Evolutionary conservation across 1,140 invertebrate species (phyloP).

Genomic region (Aphelenchoides fujianensis): DNA sequence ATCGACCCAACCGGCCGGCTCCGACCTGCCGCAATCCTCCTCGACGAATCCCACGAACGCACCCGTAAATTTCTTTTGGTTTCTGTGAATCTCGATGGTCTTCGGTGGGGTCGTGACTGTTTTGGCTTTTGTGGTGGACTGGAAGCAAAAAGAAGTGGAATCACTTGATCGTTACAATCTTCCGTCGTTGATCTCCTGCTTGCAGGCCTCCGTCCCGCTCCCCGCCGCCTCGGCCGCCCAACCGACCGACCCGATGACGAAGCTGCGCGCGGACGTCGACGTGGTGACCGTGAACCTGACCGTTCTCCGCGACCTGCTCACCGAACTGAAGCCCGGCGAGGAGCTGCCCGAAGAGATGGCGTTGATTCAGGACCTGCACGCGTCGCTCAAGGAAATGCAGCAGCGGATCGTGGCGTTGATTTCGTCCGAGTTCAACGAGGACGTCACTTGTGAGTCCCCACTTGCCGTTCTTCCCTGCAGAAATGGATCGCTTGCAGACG

Average conservation of each 20-base stretch:
- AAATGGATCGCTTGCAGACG: no score
- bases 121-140: no score
- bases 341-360: conserved; percentile 74
- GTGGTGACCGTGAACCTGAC: conserved; percentile 88
- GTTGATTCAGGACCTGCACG: conserved; percentile 75
- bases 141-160: no score
- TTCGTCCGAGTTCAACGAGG: conserved; percentile 81
- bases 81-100: not conserved
- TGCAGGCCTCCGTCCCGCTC: no score
- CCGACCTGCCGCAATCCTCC: no score
- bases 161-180: no score
- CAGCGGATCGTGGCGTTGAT: conserved; percentile 84
- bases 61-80: conserved; percentile 6
- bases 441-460: conserved; percentile 74
- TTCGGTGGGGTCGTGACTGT: not conserved
- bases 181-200: no score
- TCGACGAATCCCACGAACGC: no score
- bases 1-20: conserved; percentile 8
- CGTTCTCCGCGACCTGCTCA: conserved; percentile 89
- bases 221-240: no score
- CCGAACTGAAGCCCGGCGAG: conserved; percentile 75
- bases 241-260: conserved; percentile 63
- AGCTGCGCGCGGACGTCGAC: conserved; percentile 83
- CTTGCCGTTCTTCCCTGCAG: no score
- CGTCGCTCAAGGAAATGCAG: conserved; percentile 87